Evolutionary conservation across 2,888 invertebrate species (phyloP), one percentile per base, ranked within the genome.

Genomic region (Octodonta nipae): DNA sequence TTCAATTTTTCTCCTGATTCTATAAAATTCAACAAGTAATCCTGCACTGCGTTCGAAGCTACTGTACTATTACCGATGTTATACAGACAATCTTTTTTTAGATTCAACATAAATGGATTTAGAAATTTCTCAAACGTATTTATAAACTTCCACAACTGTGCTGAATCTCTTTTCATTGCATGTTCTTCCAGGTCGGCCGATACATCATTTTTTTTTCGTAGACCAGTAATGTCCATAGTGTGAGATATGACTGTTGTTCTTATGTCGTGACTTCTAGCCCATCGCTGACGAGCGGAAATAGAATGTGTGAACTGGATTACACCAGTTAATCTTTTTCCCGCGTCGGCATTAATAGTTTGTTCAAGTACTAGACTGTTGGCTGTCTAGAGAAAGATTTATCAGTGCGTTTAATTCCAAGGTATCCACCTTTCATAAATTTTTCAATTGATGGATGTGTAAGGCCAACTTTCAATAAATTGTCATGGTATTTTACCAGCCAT

Each of bases 311-410:
- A 26, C 30, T 30, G 8, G 20, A 20, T 20, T 6, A 20, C 20
- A n/a, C 33, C 34, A 25, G 15, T 22, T 11, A 34, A 27, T 10
- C 25, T 15, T 17, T 32, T 44, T 15, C 43, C 45, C 37, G 44
- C 46, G 41, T 49, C 42, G 15, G 44, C 44, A 34, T 50, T 49
- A n/a, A 48, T 48, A 14, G 47, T 52, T 32, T 45, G 42, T 34
- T 52, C 52, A 8, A 53, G 31, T 26, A 32, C 35, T 3, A 42
- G 13, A 26, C 38, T n/a, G 37, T 33, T 12, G 37, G 37, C 15
- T 32, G 24, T 15, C 37, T 31, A 7, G 37, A 39, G 20, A 39
- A 37, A 17, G 40, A 30, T 29, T 42, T 40, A 20, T 32, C 13
- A 13, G 40, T 42, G 26, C 32, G n/a, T 34, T 40, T 7, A 33